Evolutionary conservation across 2,888 invertebrate species (phyloP).

Genomic region (Drosophila testacea): DNA sequence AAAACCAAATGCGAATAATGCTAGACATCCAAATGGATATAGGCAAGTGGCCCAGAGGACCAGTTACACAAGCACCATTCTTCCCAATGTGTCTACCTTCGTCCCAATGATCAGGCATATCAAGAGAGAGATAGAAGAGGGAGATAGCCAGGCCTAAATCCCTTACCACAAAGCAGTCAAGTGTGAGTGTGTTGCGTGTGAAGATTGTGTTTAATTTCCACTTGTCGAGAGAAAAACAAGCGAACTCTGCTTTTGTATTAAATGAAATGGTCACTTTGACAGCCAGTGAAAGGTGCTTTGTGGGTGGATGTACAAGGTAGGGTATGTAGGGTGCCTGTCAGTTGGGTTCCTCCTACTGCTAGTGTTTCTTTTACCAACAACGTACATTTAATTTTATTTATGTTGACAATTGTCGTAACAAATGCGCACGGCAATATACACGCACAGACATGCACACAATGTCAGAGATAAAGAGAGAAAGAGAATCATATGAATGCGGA

Average conservation of each 20-base stretch:
- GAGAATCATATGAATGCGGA: constrained; percentile 4
- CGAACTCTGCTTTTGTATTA: constrained; percentile 48
- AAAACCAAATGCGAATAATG: constrained; percentile 35
- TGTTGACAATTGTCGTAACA: constrained; percentile 67
- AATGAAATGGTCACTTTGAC: constrained; percentile 75
- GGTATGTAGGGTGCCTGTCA: constrained; percentile 12
- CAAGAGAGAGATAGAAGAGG: constrained; percentile 7
- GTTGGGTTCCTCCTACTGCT: constrained; percentile 3
- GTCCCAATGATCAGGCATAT: constrained; percentile 47
- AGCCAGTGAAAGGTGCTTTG: constrained; percentile 62
- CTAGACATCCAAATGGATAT: constrained; percentile 28
- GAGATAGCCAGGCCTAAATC: constrained; percentile 6
- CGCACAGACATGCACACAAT: background rate
- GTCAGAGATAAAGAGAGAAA: background rate
- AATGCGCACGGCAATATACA: constrained; percentile 35
- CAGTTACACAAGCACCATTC: background rate
- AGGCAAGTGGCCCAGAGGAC: constrained; percentile 29
- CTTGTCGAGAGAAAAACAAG: constrained; percentile 49
- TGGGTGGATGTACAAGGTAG: constrained; percentile 5
- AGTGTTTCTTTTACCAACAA: constrained; percentile 21
- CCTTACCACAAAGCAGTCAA: constrained; percentile 12
- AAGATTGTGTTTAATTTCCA: constrained; percentile 69
- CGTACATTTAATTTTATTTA: constrained; percentile 77
- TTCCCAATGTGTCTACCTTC: constrained; percentile 6
- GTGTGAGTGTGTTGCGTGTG: constrained; percentile 23